Evolutionary conservation across 1,140 invertebrate species (phyloP), one percentile per base, ranked within the genome.

Genomic region (Diprion similis): DNA sequence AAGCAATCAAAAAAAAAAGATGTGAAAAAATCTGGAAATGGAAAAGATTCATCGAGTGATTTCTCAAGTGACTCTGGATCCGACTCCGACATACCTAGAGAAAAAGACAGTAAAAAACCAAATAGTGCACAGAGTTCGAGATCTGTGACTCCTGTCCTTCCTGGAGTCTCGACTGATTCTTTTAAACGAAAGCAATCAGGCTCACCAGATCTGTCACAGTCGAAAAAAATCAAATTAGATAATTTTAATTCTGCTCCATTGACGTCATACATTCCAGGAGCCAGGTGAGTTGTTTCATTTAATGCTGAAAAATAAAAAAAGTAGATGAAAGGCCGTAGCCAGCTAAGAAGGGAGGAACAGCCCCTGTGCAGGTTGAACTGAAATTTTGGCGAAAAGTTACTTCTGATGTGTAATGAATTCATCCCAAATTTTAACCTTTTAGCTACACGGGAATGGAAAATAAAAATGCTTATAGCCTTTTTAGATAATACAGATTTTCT

Each of bases 61-160:
- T 93, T 92, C 79, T 95, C 92, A 84, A 94, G 91, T 15, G 93
- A 94, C 79, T 94, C 94, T 0, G 94, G 93, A 78, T 91, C 93
- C 0, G 93, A 94, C 80, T 89, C 90, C 1, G 93, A 94, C 77
- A 83, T 86, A 45, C 87, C 89, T 18, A 90, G 90, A 81, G 87
- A 85, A 0, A 89, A 91, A 75, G 85, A 86, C 72, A 84, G 83
- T 65, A 89, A 88, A 76, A 87, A 83, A 75, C 79, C 86, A 18
- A 88, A 86, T 71, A 88, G 84, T 69, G 84, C 82, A 9, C 90
- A 89, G 78, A 92, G 90, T 82, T 94, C 93, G 1, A 88, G 93
- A 59, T 91, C 92, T 8, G 91, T 89, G 15, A 92, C 93, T 46
- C 93, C 93, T 1, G 91, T 87, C 46, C 83, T 82, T 46, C 77